phyloP scores from a whole-genome alignment of 2,888 invertebrate genomes.

The Ischnus inquisitorius region DNA sequence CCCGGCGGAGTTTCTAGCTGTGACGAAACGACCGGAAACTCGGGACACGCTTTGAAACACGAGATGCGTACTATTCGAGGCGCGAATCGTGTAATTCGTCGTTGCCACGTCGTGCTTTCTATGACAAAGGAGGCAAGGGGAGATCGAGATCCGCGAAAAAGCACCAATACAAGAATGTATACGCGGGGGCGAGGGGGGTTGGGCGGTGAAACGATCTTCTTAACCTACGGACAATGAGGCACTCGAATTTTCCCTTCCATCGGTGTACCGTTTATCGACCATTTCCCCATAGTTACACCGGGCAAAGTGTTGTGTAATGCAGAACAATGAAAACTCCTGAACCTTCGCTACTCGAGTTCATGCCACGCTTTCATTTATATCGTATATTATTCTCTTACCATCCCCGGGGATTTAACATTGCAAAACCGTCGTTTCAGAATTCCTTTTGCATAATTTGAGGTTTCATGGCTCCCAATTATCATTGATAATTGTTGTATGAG shows the following conservation, averaged over 20 bases:
- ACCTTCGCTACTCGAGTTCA: conserved; percentile 23
- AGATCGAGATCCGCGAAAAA: neutral
- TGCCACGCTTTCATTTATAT: conserved; percentile 46
- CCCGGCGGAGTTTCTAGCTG: neutral
- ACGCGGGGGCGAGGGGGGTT: neutral
- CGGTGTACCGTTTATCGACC: conserved; percentile 35
- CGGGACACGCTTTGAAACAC: conserved; percentile 19
- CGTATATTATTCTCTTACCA: conserved; percentile 37
- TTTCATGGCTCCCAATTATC: conserved; percentile 12
- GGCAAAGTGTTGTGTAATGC: conserved; percentile 58
- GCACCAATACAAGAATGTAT: neutral
- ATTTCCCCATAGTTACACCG: conserved; percentile 22
- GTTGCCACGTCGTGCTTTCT: neutral
- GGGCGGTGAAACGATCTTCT: conserved; percentile 32
- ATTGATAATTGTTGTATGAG: conserved; percentile 20
- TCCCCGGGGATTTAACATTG: neutral
- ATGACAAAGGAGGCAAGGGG: neutral
- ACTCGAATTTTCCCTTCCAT: conserved; percentile 14
- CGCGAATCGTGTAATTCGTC: neutral
- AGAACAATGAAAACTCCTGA: conserved; percentile 50
- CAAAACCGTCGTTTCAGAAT: conserved; percentile 34
- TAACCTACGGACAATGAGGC: conserved; percentile 33
- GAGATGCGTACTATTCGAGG: neutral
- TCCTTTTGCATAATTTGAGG: conserved; percentile 59
- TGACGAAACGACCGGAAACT: conserved; percentile 9